Evolutionary conservation across 2,113 vertebrate genomes (phyloP).

Genomic region (Eulemur macaco): DNA sequence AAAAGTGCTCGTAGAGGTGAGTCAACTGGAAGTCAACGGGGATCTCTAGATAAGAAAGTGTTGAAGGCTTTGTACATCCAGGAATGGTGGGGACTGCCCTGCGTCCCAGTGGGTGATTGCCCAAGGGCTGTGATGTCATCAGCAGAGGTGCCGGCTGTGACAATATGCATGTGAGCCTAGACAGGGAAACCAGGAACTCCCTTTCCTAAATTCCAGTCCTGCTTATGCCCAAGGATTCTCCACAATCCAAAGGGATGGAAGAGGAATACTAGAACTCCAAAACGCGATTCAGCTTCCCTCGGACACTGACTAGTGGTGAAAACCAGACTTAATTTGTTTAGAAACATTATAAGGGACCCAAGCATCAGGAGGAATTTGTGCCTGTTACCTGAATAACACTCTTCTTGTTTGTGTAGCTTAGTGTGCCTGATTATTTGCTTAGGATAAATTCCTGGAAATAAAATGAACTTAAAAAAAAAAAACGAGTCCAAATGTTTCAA

Average conservation of each 20-base stretch:
- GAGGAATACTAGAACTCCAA: not conserved
- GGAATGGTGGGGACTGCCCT: not conserved
- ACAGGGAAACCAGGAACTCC: not conserved
- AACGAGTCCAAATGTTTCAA: not conserved
- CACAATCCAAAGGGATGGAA: not conserved
- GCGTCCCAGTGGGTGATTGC: too few relatives aligned
- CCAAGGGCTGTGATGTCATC: not conserved
- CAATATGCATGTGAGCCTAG: not conserved
- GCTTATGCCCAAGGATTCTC: not conserved
- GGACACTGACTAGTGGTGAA: not conserved
- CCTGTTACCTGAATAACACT: not conserved
- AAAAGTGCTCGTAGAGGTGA: not conserved
- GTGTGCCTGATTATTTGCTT: not conserved
- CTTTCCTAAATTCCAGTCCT: not conserved
- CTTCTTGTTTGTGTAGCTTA: not conserved
- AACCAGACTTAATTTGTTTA: not conserved
- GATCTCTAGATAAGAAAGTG: not conserved
- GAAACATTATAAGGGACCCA: not conserved
- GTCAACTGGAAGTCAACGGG: not conserved
- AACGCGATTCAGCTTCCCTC: not conserved
- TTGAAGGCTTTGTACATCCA: not conserved
- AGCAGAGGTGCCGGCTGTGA: not conserved
- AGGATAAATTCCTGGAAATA: conserved; percentile 24
- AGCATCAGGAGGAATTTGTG: not conserved
- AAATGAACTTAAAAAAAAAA: not conserved